These are phyloP conservation scores for Macquaria australasica DNA, from an alignment of 2,113 vertebrate species.

Conservation along the genomic window DNA sequence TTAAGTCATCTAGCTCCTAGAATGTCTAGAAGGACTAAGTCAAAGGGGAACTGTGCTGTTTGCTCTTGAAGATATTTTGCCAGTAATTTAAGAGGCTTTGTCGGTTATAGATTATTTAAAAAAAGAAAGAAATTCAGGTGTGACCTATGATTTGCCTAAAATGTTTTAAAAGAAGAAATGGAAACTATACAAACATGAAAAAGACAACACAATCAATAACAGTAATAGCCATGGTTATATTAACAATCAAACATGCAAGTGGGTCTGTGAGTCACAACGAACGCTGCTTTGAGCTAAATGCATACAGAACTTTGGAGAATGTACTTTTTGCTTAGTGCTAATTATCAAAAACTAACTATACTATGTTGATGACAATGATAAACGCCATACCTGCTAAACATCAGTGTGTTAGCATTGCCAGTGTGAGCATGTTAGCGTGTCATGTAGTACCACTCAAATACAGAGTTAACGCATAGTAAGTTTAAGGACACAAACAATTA, in stretches of 20 bases:
- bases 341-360: too few species aligned
- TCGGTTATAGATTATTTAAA: background rate
- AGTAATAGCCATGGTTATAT: background rate
- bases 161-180: too few species aligned
- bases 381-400: too few species aligned
- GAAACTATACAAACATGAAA: background rate
- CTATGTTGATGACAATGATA: too few species aligned
- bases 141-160: background rate
- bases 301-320: too few species aligned
- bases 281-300: background rate
- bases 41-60: background rate
- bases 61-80: background rate
- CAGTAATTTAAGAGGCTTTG: background rate
- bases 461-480: too few species aligned
- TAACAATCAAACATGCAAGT: background rate
- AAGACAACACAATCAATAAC: background rate
- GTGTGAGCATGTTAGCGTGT: too few species aligned
- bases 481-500: background rate
- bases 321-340: too few species aligned
- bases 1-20: background rate
- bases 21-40: background rate
- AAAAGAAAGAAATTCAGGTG: background rate
- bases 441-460: too few species aligned
- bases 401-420: too few species aligned
- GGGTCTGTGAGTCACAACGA: background rate